phyloP scores from a whole-genome alignment of 2,888 invertebrate species.

The Phytoseiulus persimilis region DNA sequence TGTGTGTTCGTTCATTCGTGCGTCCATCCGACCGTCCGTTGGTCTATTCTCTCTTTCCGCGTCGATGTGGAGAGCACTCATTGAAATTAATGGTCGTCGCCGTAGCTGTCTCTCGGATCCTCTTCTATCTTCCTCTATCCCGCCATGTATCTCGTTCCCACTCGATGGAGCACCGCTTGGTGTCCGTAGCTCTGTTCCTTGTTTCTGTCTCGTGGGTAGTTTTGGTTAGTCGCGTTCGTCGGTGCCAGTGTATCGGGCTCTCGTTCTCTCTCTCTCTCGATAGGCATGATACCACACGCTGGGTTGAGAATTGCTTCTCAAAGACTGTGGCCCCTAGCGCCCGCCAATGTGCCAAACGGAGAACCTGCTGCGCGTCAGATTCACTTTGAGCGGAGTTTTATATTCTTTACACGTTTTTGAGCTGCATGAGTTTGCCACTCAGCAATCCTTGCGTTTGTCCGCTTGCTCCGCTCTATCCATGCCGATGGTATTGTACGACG shows the following conservation, averaged over 20 bases:
- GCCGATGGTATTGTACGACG: background rate
- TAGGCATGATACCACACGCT: background rate
- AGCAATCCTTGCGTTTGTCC: background rate
- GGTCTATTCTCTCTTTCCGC: background rate
- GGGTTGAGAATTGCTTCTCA: conserved; percentile 5
- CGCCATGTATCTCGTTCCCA: background rate
- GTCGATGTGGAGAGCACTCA: background rate
- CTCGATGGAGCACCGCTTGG: background rate
- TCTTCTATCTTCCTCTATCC: background rate
- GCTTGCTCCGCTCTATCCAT: background rate
- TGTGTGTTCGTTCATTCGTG: background rate
- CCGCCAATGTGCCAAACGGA: background rate
- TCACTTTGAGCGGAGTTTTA: background rate
- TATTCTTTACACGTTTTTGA: background rate
- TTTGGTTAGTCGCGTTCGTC: background rate
- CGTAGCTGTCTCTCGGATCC: background rate
- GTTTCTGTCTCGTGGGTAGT: background rate
- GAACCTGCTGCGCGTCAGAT: background rate
- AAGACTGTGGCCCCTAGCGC: background rate
- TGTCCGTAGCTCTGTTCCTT: background rate
- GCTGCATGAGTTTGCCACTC: background rate
- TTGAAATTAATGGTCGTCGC: background rate
- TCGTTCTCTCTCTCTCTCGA: too few species aligned
- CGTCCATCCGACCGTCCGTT: too few species aligned
- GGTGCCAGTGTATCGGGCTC: background rate